These are phyloP conservation scores for Tachystola acroxantha DNA, from an alignment of 2,888 invertebrate species.

Conservation along the genomic window DNA sequence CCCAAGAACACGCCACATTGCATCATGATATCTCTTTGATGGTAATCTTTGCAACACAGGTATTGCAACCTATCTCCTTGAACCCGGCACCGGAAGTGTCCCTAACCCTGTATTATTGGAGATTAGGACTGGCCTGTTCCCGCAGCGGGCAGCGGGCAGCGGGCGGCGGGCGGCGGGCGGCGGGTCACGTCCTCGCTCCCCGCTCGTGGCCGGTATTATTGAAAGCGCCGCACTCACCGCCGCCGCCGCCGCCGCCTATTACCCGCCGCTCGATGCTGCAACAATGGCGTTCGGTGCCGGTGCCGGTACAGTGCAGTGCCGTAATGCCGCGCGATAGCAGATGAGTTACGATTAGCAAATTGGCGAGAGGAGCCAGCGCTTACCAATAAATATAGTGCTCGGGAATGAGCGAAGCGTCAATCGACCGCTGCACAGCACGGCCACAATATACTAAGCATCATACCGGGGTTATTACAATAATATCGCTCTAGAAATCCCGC, in stretches of 20 bases:
- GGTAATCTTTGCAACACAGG: too few species aligned
- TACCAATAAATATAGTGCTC: slow-evolving; percentile 56
- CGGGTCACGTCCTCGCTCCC: too few species aligned
- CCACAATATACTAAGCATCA: neutral
- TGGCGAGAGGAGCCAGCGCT: slow-evolving; percentile 54
- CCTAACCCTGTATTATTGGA: too few species aligned
- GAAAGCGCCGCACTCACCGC: slow-evolving; percentile 40
- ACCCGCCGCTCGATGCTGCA: slow-evolving; percentile 8
- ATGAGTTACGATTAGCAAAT: slow-evolving; percentile 70
- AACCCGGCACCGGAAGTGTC: too few species aligned
- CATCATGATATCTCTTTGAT: too few species aligned
- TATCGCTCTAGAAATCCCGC: too few species aligned
- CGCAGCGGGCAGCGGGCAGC: too few species aligned
- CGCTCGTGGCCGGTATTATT: slow-evolving; percentile 33
- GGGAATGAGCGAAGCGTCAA: slow-evolving; percentile 29
- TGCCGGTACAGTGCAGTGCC: neutral
- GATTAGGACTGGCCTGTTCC: too few species aligned
- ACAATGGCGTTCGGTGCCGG: slow-evolving; percentile 7
- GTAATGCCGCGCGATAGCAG: slow-evolving; percentile 43
- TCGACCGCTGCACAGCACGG: neutral
- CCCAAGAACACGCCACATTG: too few species aligned
- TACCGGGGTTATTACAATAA: too few species aligned
- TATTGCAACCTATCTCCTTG: too few species aligned
- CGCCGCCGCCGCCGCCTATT: slow-evolving; percentile 5
- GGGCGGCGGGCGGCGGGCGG: too few species aligned